Evolutionary conservation across 2,888 invertebrate species (phyloP).

Genomic region (Coenonympha glycerion): DNA sequence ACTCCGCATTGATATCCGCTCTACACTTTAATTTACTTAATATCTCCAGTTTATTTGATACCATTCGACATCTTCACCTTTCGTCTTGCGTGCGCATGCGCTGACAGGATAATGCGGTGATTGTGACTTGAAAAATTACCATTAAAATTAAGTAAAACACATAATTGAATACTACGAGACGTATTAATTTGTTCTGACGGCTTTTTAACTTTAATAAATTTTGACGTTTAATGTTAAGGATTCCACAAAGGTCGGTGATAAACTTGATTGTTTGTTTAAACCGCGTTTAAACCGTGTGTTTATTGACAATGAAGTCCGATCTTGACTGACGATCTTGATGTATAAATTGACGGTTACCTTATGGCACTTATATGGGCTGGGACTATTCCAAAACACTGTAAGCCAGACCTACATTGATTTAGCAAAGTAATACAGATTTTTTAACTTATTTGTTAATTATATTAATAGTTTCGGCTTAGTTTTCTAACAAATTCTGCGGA

Average conservation of each 20-base stretch:
- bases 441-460: too few relatives aligned
- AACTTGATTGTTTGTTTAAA: not conserved
- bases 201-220: not conserved
- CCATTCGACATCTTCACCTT: constrained; percentile 3
- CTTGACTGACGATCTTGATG: not conserved
- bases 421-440: too few relatives aligned
- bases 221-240: not conserved
- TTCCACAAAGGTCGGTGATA: not conserved
- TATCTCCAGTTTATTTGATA: not conserved
- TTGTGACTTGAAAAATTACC: constrained; percentile 25
- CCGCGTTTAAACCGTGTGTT: not conserved
- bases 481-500: too few relatives aligned
- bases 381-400: too few relatives aligned
- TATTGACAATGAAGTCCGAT: constrained; percentile 1
- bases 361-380: too few relatives aligned
- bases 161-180: constrained; percentile 18
- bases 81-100: constrained; percentile 9
- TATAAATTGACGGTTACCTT: not conserved
- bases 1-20: not conserved
- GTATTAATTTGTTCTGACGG: not conserved
- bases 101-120: constrained; percentile 32
- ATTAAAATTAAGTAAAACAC: constrained; percentile 23
- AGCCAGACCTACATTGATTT: too few relatives aligned
- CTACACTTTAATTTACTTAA: not conserved
- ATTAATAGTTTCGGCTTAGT: too few relatives aligned